Base-by-base conservation (phyloP, 2,113 vertebrate species). In the Capra hircus region DNA sequence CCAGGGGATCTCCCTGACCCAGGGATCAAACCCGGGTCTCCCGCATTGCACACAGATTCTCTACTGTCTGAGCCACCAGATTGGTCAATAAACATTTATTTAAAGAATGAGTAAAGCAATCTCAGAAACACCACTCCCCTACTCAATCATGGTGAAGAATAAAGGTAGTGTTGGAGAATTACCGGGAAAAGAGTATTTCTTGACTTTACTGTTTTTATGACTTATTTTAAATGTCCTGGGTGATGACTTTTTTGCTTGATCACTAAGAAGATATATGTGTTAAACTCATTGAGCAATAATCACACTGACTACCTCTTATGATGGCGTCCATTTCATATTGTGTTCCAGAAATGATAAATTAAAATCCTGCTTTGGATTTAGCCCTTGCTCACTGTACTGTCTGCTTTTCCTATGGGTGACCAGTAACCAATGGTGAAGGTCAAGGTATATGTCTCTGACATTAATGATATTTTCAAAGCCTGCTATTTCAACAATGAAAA, bases 371-470 rank as follows among this genome's bases (percentile, higher is more conserved):
- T 86, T 88, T 96, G 74, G 52, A 88, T 59, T 36, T 15, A 97
- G 36, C 48, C 36, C 60, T 95, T 78, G 9, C 60, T 88, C 60
- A 88, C 28, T 59, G 52, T 81, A 67, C 53, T 82, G 8, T 95
- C 53, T 86, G 81, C 50, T 92, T 92, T 95, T 78, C 95, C 88
- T 53, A 6, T 82, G 53, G 82, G 60, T 59, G 95, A 90, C 53
- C 50, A 94, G 36, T 59, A 97, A 92, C 86, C 78, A 67, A 19
- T 62, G 74, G 59, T 91, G 81, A 97, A 97, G 95, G 95, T 97
- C 97, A 97, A 96, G 55, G 48, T 50, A 85, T 95, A 97, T 83
- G 82, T 96, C 96, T 97, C 87, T 97, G 94, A 97, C 96, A 97
- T 64, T 1, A 0, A 52, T 97, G 90, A 90, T 97, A 98, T 97